Base-by-base conservation (phyloP, 2,113 vertebrate genomes). In the Eolophus roseicapilla region DNA sequence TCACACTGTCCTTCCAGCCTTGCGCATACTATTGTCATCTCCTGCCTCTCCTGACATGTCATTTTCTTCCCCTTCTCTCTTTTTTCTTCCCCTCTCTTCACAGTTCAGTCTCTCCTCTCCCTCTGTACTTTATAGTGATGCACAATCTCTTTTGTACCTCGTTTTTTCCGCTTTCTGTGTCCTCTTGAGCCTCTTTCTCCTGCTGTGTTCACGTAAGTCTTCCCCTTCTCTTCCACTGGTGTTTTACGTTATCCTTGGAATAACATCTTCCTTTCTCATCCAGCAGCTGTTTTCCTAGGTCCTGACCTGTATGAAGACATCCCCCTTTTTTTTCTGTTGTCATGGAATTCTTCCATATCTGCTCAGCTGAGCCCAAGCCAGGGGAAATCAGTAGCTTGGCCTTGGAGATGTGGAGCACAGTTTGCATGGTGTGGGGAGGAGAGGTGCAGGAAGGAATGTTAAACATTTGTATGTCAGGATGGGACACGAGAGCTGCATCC, bases 401-500 rank as follows among this genome's bases (percentile, higher is more conserved):
- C 63, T 41, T 33, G 57, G 64, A 67, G 33, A 16, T 35, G 17
- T 13, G 64, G 50, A 19, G 17, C 3, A 1, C 14, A 9, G 39
- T n/a, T 17, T 57, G 69, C 57, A 2, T 7, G 59, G 11, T 3
- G 1, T 3, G 55, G 43, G 43, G n/a, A 64, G 60, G 53, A 63
- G 57, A 85, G 15, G 52, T 73, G 41, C 47, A 31, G 67, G 62
- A 19, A 14, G 49, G 8, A n/a, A n/a, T 8, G 25, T 14, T 4
- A 1, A 2, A 21, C 2, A 0, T 41, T 46, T 41, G 16, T 15
- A 1, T 10, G 28, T 47, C 62, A 9, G 62, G 44, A 13, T 21
- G 76, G 59, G 69, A 17, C 13, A 2, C 3, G 1, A 41, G 5
- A 33, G 70, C 59, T 35, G 24, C 55, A 7, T 74, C 65, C 70